Base-by-base conservation (phyloP, 2,888 invertebrate genomes). In the Drosophila fulvimacula region DNA sequence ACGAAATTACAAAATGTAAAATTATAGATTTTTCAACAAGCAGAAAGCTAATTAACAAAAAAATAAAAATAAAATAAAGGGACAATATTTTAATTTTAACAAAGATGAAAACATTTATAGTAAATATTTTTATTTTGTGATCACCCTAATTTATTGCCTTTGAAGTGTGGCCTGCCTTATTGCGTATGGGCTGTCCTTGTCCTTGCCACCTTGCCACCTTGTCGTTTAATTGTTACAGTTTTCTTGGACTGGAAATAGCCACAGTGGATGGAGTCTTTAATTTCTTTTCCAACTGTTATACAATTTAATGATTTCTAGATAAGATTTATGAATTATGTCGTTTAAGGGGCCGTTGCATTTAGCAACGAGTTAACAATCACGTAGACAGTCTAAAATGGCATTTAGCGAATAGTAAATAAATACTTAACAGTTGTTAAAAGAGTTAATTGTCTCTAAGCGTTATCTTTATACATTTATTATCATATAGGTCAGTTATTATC, bases 11-110 rank as follows among this genome's bases (percentile, higher is more conserved):
- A 42, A 46, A 69, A 44, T 46, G 41, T 21, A 58, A 64, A 78
- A 71, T 75, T 79, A 80, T 78, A 76, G 79, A 80, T 81, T 80
- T 81, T 80, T 78, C 79, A 58, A 71, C 39, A 24, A 21, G n/a
- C 58, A 5, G 3, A 27, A 27, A 27, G 6, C 6, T 27, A 27
- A 27, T 4, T 39, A 17, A 34, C 32, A 21, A 32, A 13, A 13
- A 13, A n/a, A n/a, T n/a, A 30, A 11, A 10, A 13, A 38, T 13
- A 36, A 27, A 42, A n/a, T 24, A 42, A 13, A n/a, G 9, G n/a
- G 0, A 30, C 10, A n/a, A 27, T n/a, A 46, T 30, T 30, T 17
- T 5, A 27, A 17, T 27, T 38, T 0, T 5, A 19, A 34, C n/a
- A 13, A 17, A n/a, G 1, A 4, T 7, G 13, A 11, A 11, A 1